Percentiles rank a stretch among this genome's conserved stretches.
phyloP scores from a whole-genome alignment of 2,888 invertebrate genomes.

The Agonopterix heracliana region DNA sequence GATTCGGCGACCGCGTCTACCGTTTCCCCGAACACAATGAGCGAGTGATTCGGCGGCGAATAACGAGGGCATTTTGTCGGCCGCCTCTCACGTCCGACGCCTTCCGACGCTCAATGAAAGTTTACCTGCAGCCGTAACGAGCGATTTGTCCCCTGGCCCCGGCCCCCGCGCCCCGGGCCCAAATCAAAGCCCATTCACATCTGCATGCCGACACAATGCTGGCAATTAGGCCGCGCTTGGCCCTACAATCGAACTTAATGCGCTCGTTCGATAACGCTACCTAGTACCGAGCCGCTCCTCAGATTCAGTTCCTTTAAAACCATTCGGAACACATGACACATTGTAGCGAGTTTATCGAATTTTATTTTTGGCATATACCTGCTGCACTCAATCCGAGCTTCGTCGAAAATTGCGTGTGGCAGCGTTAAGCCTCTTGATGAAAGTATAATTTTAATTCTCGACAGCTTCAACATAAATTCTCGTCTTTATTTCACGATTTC shows the following conservation, averaged over 20 bases:
- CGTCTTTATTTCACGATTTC: constrained; percentile 2
- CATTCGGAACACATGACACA: constrained; percentile 1
- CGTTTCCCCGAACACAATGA: constrained; percentile 75
- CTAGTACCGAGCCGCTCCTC: neutral
- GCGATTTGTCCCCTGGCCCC: constrained; percentile 75
- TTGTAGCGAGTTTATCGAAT: constrained; percentile 1
- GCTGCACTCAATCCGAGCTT: neutral
- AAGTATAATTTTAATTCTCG: constrained; percentile 1
- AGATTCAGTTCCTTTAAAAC: constrained; percentile 3
- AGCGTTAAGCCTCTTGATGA: constrained; percentile 2
- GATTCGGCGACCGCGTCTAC: constrained; percentile 73
- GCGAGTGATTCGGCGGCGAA: constrained; percentile 76
- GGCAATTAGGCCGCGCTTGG: constrained; percentile 73
- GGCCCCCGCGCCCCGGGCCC: constrained; percentile 52
- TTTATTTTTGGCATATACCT: neutral
- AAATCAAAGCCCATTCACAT: constrained; percentile 78
- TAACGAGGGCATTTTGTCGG: constrained; percentile 77
- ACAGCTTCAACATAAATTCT: constrained; percentile 5
- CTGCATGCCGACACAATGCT: constrained; percentile 77
- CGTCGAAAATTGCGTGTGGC: constrained; percentile 3
- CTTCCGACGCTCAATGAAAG: constrained; percentile 77
- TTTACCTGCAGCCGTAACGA: constrained; percentile 77
- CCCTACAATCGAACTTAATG: constrained; percentile 74
- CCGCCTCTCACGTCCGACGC: constrained; percentile 75
- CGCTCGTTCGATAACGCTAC: constrained; percentile 59